Conservation (phyloP, 2,113 vertebrate genomes). For the Speoplatyrhinus poulsoni region DNA sequence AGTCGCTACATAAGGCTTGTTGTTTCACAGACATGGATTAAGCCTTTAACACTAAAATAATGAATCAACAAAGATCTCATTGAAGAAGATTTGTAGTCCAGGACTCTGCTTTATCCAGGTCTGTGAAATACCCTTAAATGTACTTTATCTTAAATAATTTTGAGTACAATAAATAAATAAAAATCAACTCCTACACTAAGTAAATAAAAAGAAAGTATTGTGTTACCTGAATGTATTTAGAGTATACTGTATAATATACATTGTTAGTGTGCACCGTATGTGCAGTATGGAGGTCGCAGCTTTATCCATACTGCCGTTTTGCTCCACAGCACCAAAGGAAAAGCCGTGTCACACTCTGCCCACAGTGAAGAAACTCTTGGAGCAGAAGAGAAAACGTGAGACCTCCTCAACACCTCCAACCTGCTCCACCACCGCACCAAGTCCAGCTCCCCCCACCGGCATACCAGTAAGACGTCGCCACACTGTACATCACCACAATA, state of each 20-base stretch:
- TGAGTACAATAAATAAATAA: constrained; percentile 24
- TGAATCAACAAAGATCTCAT: no score
- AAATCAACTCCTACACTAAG: constrained; percentile 3
- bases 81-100: no score
- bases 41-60: no score
- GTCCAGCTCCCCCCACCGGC: constrained; percentile 38
- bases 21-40: no score
- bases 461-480: constrained; percentile 46
- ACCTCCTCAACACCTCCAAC: constrained; percentile 59
- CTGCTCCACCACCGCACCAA: constrained; percentile 47
- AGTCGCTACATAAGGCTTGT: no score
- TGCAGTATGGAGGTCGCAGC: not conserved
- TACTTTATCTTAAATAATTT: no score
- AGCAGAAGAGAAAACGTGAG: constrained; percentile 85
- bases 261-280: no score
- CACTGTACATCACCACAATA: not conserved
- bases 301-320: not conserved
- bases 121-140: no score
- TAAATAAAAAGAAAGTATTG: not conserved
- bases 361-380: constrained; percentile 89
- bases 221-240: not conserved
- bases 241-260: no score
- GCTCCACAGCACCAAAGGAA: constrained; percentile 75
- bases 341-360: constrained; percentile 82
- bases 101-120: no score